Evolutionary conservation across 2,113 vertebrate species (phyloP).

Genomic region (Atlantisia rogersi): DNA sequence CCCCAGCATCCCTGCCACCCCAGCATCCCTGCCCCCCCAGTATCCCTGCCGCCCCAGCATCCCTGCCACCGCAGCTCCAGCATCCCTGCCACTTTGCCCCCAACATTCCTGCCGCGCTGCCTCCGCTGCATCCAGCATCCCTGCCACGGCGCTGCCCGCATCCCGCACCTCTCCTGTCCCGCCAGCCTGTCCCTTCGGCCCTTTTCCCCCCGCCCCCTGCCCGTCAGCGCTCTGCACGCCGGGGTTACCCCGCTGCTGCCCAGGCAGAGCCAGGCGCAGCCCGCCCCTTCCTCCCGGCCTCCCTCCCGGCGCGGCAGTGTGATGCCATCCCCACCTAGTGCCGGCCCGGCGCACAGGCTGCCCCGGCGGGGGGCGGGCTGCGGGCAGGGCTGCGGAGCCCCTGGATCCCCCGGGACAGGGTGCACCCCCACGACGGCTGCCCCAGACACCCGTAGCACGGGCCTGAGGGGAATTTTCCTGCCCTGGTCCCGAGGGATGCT

Average conservation of each 20-base stretch:
- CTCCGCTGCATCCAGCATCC: neutral
- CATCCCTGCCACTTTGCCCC: neutral
- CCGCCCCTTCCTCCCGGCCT: neutral
- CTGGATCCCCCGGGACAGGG: neutral
- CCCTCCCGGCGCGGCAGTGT: neutral
- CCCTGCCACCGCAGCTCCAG: neutral
- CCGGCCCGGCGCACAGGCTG: neutral
- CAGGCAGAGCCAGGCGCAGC: neutral
- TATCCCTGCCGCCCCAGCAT: neutral
- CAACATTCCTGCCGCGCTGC: neutral
- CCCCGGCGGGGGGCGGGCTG: neutral
- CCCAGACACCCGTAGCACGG: neutral
- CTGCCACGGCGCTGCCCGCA: fast-evolving
- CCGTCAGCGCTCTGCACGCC: neutral
- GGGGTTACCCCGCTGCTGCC: neutral
- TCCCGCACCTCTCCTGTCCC: neutral
- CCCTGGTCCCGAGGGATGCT: neutral
- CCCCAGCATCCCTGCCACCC: fast-evolving
- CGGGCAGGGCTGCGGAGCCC: neutral
- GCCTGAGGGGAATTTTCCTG: neutral
- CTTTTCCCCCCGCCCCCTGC: neutral
- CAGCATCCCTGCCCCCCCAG: neutral
- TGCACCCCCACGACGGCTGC: neutral
- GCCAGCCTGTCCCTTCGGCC: neutral
- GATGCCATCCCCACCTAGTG: slow-evolving; percentile 58